Base-by-base conservation (phyloP, 2,888 invertebrate genomes). In the Seira ritae region DNA sequence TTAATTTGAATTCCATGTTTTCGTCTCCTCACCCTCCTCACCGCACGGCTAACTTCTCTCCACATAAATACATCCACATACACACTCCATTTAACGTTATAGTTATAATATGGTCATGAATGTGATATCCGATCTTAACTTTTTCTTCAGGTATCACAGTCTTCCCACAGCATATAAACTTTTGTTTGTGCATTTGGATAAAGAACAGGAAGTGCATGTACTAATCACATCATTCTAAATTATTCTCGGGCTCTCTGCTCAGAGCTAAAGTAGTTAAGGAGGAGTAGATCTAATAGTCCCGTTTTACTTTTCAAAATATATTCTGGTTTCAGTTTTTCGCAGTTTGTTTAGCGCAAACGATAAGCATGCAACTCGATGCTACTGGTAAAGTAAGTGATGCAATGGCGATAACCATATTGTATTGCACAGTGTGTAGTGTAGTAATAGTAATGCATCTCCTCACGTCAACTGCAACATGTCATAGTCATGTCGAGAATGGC, bases 401-500 rank as follows among this genome's bases (percentile, higher is more conserved):
- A 17, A 55, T 3, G 55, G 17, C 55, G 55, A 55, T 55, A 55
- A 55, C 55, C 55, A 55, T 42, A 55, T 55, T n/a, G 2, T 17
- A 55, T 55, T 55, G 31, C 31, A 31, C 12, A 42, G 6, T 42
- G 42, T 42, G 42, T 42, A n/a, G n/a, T 42, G 42, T 12, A 42
- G 6, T 42, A n/a, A 12, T 55, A 15, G 55, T 17, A 55, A 55
- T 55, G 55, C 55, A 55, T 55, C 55, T 55, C n/a, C 8, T 31
- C 55, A 3, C 55, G 55, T 55, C 55, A 55, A 55, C 55, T 55
- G 55, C 55, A 55, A n/a, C 55, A 55, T 15, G 55, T 55, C 81
- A 71, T 81, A 71, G 55, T 55, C 81, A 71, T 81, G 75, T 71
- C 81, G 81, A 75, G 76, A 76, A 81, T 81, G 76, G 71, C 71